phyloP scores from a whole-genome alignment of 1,140 invertebrate species.

The Akabosia matsudoensis region DNA sequence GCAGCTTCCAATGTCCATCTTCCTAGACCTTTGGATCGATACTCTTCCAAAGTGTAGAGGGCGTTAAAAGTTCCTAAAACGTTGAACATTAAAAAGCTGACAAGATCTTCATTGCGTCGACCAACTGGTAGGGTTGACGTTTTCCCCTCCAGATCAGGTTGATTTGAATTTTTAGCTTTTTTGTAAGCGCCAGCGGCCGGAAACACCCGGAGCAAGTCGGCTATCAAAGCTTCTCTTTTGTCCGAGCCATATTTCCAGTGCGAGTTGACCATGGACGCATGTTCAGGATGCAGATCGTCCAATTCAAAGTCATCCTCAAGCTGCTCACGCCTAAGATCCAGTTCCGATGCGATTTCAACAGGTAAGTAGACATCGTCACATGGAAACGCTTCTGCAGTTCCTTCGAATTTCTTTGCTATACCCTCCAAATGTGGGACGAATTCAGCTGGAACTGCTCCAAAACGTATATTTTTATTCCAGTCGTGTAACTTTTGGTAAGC shows the following conservation, averaged over 20 bases:
- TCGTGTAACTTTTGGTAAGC: background rate
- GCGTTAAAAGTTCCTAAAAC: background rate
- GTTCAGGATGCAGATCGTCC: background rate
- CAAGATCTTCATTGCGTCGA: background rate
- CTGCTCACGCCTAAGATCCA: background rate
- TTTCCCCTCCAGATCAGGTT: too few species aligned
- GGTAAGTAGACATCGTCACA: background rate
- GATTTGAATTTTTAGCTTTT: background rate
- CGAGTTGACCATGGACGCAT: background rate
- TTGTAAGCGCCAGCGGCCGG: background rate
- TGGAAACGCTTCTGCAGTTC: background rate
- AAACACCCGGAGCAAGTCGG: background rate
- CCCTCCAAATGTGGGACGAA: background rate
- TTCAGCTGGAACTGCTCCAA: background rate
- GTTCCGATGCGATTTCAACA: background rate
- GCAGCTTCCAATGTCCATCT: background rate
- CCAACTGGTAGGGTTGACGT: background rate
- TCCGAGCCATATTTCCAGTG: constrained; percentile 7
- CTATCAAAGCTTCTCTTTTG: background rate
- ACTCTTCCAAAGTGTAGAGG: background rate
- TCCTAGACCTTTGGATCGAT: background rate
- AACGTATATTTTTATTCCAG: background rate
- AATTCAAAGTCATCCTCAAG: background rate
- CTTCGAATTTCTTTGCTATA: background rate
- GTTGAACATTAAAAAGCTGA: background rate